Evolutionary conservation across 2,113 vertebrate genomes (phyloP).

Genomic region (Corythornis madagascariensis): DNA sequence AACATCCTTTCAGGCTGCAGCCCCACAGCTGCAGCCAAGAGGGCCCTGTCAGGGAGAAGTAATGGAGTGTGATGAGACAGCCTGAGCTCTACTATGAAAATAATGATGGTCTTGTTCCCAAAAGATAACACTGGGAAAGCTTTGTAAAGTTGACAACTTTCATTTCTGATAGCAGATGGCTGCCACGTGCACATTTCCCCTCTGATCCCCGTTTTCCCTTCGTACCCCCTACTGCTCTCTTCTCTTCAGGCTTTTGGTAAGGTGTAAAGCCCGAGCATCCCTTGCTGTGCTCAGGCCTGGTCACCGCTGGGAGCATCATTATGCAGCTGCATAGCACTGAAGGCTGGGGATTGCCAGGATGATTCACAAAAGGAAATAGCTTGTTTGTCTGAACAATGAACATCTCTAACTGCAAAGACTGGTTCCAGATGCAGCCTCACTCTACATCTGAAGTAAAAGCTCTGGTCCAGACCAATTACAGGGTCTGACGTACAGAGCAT

Average conservation of each 20-base stretch:
- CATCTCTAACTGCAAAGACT: neutral
- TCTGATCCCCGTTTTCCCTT: neutral
- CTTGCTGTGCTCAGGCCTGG: neutral
- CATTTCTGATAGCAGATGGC: conserved; percentile 35
- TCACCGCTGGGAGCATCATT: neutral
- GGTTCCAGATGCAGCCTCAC: neutral
- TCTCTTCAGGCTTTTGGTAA: neutral
- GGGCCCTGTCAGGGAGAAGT: neutral
- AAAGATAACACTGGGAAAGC: conserved; percentile 29
- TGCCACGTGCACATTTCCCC: neutral
- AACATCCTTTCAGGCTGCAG: neutral
- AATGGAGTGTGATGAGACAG: conserved; percentile 31
- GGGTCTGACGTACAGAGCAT: no score
- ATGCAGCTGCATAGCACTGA: neutral
- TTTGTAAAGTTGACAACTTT: neutral
- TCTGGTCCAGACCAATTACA: neutral
- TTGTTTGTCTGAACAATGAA: conserved; percentile 24
- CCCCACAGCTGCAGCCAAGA: neutral
- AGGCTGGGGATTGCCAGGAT: neutral
- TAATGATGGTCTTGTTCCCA: neutral
- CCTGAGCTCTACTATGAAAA: conserved; percentile 21
- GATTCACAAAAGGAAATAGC: conserved; percentile 34
- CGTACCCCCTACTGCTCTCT: neutral
- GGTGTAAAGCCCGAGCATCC: neutral
- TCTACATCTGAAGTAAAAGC: neutral